Percentiles rank a stretch among this genome's conserved stretches.
These are phyloP conservation scores for Vireo altiloquus DNA, from an alignment of 2,113 vertebrate genomes.

Conservation along the genomic window DNA sequence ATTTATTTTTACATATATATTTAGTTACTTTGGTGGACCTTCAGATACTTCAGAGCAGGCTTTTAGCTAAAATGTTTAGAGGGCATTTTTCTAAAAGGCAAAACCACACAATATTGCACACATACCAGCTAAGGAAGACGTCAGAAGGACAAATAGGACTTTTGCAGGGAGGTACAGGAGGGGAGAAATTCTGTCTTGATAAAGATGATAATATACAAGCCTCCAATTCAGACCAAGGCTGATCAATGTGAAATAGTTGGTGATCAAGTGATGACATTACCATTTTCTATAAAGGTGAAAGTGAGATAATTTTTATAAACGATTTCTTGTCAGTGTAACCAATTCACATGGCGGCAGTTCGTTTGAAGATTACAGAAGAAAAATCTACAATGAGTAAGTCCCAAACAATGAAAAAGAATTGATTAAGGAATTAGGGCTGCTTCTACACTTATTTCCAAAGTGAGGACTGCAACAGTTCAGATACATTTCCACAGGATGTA, in stretches of 20 bases:
- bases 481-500: not conserved
- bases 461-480: not conserved
- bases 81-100: not conserved
- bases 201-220: not conserved
- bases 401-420: not conserved
- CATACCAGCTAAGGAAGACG: not conserved
- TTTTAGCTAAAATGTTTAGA: not conserved
- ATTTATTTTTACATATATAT: not conserved
- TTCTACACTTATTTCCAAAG: not conserved
- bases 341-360: not conserved
- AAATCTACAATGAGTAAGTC: not conserved
- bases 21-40: not conserved
- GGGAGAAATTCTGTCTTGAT: not conserved
- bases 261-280: not conserved
- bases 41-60: not conserved
- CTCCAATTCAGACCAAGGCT: not conserved
- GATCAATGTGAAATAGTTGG: not conserved
- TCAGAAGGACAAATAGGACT: not conserved
- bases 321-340: not conserved
- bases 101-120: not conserved
- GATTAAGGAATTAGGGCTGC: not conserved
- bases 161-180: fast-evolving
- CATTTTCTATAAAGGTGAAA: not conserved
- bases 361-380: not conserved
- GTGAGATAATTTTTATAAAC: fast-evolving